Evolutionary conservation across 92 coral and sea anemone genomes (phyloP).

Genomic region (Parazoanthus atlanticus): DNA sequence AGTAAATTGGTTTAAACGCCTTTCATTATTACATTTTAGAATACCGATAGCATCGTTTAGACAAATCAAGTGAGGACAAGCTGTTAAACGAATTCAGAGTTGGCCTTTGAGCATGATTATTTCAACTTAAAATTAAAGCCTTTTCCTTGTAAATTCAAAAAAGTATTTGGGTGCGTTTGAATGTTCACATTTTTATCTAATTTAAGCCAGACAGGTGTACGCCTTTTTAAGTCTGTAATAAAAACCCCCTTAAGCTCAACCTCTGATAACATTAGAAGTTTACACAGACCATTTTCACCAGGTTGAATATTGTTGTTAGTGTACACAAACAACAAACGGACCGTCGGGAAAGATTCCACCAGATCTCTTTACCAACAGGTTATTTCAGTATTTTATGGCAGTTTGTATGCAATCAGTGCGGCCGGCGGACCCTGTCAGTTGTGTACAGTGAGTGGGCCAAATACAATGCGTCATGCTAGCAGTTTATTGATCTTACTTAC

Average conservation of each 20-base stretch:
- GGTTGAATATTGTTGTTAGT: background rate
- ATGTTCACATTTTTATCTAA: no score
- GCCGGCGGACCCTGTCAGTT: background rate
- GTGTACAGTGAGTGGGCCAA: background rate
- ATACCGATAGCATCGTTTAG: background rate
- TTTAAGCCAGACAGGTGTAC: background rate
- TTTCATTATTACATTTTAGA: background rate
- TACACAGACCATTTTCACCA: background rate
- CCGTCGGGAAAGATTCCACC: background rate
- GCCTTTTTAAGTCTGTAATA: background rate
- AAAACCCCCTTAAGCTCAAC: background rate
- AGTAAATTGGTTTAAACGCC: background rate
- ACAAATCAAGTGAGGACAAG: background rate
- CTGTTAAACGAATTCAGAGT: background rate
- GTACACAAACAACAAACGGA: background rate
- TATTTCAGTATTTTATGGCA: no score
- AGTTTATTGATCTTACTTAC: background rate
- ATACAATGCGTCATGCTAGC: background rate
- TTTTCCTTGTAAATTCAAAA: no score
- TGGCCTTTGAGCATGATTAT: background rate
- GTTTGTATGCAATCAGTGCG: background rate
- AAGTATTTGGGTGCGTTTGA: background rate
- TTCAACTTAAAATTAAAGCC: background rate
- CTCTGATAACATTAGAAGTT: background rate
- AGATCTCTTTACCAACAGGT: background rate